phyloP scores from a whole-genome alignment of 2,888 invertebrate species.

The Therioaphis trifolii region DNA sequence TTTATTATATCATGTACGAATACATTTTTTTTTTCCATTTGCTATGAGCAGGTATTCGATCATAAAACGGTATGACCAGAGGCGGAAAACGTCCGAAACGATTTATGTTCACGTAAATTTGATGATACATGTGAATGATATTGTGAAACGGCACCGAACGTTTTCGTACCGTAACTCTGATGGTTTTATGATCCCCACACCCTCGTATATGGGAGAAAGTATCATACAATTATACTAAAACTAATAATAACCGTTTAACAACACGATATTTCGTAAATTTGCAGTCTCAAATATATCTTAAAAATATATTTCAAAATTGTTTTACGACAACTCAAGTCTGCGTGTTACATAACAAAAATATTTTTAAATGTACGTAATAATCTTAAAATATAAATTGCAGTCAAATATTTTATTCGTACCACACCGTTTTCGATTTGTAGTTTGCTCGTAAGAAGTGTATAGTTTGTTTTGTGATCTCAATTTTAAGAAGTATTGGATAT shows the following conservation, averaged over 20 bases:
- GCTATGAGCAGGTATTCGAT: too few relatives aligned
- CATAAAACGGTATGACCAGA: too few relatives aligned
- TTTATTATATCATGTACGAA: too few relatives aligned
- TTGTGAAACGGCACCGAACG: not conserved
- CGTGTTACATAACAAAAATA: not conserved
- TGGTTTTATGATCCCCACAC: constrained; percentile 1
- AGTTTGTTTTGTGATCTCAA: too few relatives aligned
- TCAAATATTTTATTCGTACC: not conserved
- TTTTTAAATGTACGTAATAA: too few relatives aligned
- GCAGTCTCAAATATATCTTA: not conserved
- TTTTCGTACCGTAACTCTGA: not conserved
- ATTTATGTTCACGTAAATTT: not conserved
- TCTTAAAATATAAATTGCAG: not conserved
- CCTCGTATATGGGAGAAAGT: not conserved
- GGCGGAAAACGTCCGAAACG: not conserved
- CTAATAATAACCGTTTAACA: too few relatives aligned
- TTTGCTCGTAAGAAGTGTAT: too few relatives aligned
- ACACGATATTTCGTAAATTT: not conserved
- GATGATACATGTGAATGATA: not conserved
- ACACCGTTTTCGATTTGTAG: too few relatives aligned
- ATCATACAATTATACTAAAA: too few relatives aligned
- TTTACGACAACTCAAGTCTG: not conserved
- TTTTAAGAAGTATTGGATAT: too few relatives aligned
- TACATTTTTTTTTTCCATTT: too few relatives aligned
- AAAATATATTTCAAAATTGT: constrained; percentile 12